phyloP scores from a whole-genome alignment of 2,797 vertebrate genomes.

The Chanos chanos region DNA sequence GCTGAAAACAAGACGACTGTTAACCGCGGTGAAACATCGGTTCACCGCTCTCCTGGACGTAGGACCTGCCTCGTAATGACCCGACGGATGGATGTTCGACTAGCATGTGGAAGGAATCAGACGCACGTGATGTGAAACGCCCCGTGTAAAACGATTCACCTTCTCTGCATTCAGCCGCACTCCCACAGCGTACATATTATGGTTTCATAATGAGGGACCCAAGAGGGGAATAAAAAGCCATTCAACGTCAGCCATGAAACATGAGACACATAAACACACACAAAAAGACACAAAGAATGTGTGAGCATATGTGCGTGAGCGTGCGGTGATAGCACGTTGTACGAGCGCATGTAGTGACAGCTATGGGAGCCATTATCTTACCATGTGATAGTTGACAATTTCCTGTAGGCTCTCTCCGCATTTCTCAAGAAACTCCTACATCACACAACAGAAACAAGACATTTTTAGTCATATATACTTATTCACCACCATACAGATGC shows the following conservation, averaged over 20 bases:
- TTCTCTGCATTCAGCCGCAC: slow-evolving; percentile 15
- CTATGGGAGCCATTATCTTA: slow-evolving; percentile 51
- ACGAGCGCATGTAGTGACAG: neutral
- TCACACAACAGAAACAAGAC: neutral
- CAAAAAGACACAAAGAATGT: neutral
- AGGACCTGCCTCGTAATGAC: neutral
- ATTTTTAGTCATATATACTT: neutral
- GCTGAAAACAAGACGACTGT: neutral
- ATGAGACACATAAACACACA: slow-evolving; percentile 2
- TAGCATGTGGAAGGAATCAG: slow-evolving; percentile 31
- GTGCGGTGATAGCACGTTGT: no score
- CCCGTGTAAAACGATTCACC: slow-evolving; percentile 24
- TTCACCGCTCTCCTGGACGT: neutral
- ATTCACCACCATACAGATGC: no score
- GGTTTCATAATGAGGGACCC: slow-evolving; percentile 14
- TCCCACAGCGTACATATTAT: neutral
- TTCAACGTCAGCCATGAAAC: neutral
- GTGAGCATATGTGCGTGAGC: neutral
- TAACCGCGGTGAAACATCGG: neutral
- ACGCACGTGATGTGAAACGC: slow-evolving; percentile 25
- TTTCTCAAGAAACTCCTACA: slow-evolving; percentile 82
- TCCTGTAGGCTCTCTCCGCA: slow-evolving; percentile 85
- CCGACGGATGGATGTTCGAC: neutral
- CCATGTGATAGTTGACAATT: slow-evolving; percentile 86
- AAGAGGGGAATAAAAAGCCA: neutral